Evolutionary conservation across 64 coral and sea anemone species (phyloP).

Genomic region (Actinia equina): DNA sequence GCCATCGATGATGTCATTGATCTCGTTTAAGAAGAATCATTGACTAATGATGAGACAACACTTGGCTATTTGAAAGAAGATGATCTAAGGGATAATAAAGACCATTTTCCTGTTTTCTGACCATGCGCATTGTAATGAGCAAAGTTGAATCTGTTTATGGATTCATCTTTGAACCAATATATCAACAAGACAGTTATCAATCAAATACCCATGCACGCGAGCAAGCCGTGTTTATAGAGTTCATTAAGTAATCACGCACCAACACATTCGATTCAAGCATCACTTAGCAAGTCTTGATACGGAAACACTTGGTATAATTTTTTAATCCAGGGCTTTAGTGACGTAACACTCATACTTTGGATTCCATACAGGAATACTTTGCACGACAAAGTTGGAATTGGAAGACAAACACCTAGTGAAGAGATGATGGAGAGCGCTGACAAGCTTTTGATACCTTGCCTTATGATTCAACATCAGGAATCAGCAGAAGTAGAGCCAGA

Average conservation of each 20-base stretch:
- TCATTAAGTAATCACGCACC: constrained; percentile 2
- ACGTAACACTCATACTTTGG: neutral
- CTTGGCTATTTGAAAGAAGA: neutral
- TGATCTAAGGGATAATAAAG: neutral
- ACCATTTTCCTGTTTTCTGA: neutral
- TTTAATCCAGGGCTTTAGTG: neutral
- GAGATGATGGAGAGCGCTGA: too few species aligned
- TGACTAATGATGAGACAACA: neutral
- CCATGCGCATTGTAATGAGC: neutral
- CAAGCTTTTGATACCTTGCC: too few species aligned
- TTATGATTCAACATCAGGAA: too few species aligned
- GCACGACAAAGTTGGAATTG: neutral
- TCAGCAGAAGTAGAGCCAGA: too few species aligned
- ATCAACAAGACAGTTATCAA: constrained; percentile 9
- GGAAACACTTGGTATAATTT: neutral
- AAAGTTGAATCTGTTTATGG: neutral
- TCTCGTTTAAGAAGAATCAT: neutral
- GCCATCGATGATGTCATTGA: constrained; percentile 4
- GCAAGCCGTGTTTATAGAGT: neutral
- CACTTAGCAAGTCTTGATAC: constrained; percentile 1
- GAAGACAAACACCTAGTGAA: too few species aligned
- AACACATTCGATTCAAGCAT: neutral
- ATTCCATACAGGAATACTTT: neutral
- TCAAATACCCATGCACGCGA: neutral
- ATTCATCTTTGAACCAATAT: neutral